Evolutionary conservation across 2,888 invertebrate species (phyloP), one percentile per base, ranked within the genome.

Genomic region (Nyleta sp.): DNA sequence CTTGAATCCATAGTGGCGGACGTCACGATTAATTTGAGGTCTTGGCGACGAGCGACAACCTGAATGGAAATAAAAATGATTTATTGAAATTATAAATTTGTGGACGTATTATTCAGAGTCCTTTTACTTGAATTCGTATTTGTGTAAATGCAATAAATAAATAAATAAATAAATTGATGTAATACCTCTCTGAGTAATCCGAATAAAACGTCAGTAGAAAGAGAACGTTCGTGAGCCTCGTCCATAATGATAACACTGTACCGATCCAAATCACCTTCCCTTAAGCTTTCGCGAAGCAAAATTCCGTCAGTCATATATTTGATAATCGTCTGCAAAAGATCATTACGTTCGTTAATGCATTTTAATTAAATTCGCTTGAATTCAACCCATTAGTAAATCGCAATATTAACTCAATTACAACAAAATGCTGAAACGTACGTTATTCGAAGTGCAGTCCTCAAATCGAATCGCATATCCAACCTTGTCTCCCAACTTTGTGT

Each of bases 251-350:
- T 93, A 0, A 97, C 99, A 87, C 98, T 97, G 92, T 99, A 99
- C 88, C 98, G 94, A 91, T 99, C 99, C 81, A 99, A 92, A 91
- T 99, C 99, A 0, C 98, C 95, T 88, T 99, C 99, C 0, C 99
- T 92, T 15, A 99, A 93, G 59, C 99, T 99, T 91, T 99, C 99
- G 74, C 99, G 93, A 18, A 99, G 92, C 48, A 99, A 91, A 86
- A 99, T 99, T 91, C 99, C 99, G 91, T 99, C 99, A 0, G 99
- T 99, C 99, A 99, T 99, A 91, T 99, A 99, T 91, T 98, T 98
- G 80, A 98, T 97, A 22, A 97, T 95, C 0, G 98, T 98, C 90
- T 95, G 73, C 38, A 38, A 38, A 28, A 2, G n/a, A n/a, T n/a
- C n/a, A n/a, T n/a, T n/a, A n/a, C n/a, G n/a, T n/a, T n/a, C n/a